Conservation (phyloP, 2,113 vertebrate species). For the Paracanthobrama guichenoti region DNA sequence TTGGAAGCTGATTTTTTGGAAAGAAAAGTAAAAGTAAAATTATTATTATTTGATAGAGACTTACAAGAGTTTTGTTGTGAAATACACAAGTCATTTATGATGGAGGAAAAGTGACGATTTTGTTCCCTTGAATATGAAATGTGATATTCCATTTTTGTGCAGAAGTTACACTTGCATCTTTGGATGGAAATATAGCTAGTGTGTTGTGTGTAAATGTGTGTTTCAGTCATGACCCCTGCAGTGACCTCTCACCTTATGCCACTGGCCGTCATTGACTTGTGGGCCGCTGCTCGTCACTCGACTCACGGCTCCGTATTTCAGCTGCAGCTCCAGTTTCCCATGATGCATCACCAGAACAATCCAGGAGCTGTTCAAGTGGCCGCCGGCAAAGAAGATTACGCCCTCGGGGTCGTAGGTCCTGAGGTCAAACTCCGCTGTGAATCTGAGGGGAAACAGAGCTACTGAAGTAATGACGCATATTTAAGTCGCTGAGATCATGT, state of each 20-base stretch:
- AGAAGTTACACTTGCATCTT: too few species aligned
- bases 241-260: slow-evolving; percentile 84
- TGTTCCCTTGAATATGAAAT: too few species aligned
- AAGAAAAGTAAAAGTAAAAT: too few species aligned
- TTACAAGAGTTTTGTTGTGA: not conserved
- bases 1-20: too few species aligned
- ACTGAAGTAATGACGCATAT: too few species aligned
- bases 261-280: slow-evolving; percentile 85
- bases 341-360: slow-evolving; percentile 87
- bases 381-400: slow-evolving; percentile 94
- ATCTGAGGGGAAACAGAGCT: slow-evolving; percentile 59
- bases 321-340: slow-evolving; percentile 90
- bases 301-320: slow-evolving; percentile 83
- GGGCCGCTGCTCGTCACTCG: slow-evolving; percentile 91
- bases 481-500: too few species aligned
- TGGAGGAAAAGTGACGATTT: too few species aligned
- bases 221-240: not conserved
- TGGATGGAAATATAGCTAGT: not conserved
- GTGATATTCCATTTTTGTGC: too few species aligned
- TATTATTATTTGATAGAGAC: too few species aligned
- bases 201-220: not conserved
- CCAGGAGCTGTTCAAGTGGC: slow-evolving; percentile 89
- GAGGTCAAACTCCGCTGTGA: slow-evolving; percentile 93
- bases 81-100: not conserved
- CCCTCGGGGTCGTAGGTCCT: slow-evolving; percentile 93